A percentile compares a stretch with the other conserved stretches of the same genome.
phyloP scores from a whole-genome alignment of 2,888 invertebrate species.

The Plagiodera versicolora region DNA sequence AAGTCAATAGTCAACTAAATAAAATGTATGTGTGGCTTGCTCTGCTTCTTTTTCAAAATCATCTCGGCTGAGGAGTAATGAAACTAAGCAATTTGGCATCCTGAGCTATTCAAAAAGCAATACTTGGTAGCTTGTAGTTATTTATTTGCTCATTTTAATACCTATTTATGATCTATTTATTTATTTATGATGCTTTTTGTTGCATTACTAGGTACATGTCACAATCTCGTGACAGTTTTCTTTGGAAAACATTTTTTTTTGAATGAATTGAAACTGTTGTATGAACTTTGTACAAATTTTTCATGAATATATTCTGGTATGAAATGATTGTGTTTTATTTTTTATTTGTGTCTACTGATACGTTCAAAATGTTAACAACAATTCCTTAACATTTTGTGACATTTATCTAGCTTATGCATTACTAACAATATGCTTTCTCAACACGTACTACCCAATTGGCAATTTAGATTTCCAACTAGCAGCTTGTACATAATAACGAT shows the following conservation, averaged over 20 bases:
- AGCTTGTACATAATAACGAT: background rate
- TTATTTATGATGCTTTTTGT: slow-evolving; percentile 49
- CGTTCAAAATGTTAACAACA: slow-evolving; percentile 25
- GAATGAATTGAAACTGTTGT: slow-evolving; percentile 18
- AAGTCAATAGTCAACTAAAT: background rate
- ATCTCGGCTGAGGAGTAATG: slow-evolving; percentile 24
- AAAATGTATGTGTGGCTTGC: slow-evolving; percentile 2
- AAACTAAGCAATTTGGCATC: slow-evolving; percentile 31
- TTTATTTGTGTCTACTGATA: slow-evolving; percentile 9
- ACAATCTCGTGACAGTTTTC: slow-evolving; percentile 50
- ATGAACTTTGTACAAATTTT: slow-evolving; percentile 34
- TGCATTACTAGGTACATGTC: slow-evolving; percentile 57
- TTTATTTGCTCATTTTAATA: slow-evolving; percentile 53
- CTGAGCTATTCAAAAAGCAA: slow-evolving; percentile 14
- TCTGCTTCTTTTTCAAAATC: background rate
- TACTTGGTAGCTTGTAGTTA: slow-evolving; percentile 28
- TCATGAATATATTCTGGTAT: slow-evolving; percentile 30
- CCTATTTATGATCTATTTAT: slow-evolving; percentile 60
- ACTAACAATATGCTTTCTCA: slow-evolving; percentile 30
- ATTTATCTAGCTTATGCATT: slow-evolving; percentile 51
- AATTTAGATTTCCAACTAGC: too few relatives aligned
- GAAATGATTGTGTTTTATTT: slow-evolving; percentile 31
- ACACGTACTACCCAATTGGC: background rate
- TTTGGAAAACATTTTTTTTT: slow-evolving; percentile 8
- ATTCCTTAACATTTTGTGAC: slow-evolving; percentile 47